phyloP scores from a whole-genome alignment of 2,888 invertebrate species.

The Rhagonycha lutea region DNA sequence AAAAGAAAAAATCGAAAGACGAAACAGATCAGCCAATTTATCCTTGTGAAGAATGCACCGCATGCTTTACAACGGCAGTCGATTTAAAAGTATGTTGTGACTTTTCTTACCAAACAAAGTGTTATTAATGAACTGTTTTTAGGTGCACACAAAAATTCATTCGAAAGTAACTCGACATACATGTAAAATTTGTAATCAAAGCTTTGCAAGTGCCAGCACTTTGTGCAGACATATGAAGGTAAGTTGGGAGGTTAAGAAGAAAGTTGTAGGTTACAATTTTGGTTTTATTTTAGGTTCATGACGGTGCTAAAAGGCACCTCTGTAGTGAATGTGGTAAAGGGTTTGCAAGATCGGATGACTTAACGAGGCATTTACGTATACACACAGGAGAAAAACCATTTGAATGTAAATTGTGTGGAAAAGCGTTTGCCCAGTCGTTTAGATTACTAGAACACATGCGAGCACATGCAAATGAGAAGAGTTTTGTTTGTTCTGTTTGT shows the following conservation, averaged over 20 bases:
- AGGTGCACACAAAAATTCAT: slow-evolving; percentile 44
- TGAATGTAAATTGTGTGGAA: slow-evolving; percentile 51
- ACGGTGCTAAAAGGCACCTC: slow-evolving; percentile 49
- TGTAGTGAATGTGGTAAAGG: slow-evolving; percentile 54
- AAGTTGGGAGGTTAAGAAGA: not conserved
- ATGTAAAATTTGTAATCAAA: slow-evolving; percentile 53
- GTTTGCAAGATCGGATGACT: slow-evolving; percentile 51
- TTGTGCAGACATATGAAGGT: slow-evolving; percentile 53
- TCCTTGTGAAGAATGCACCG: slow-evolving; percentile 52
- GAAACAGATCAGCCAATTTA: slow-evolving; percentile 53
- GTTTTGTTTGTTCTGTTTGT: slow-evolving; percentile 52
- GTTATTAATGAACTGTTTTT: slow-evolving; percentile 10
- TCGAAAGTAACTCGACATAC: slow-evolving; percentile 39
- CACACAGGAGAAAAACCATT: slow-evolving; percentile 56
- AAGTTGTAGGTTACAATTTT: not conserved
- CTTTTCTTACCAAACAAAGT: not conserved
- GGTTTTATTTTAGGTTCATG: slow-evolving; percentile 42
- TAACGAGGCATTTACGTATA: slow-evolving; percentile 50
- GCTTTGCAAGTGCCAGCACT: slow-evolving; percentile 54
- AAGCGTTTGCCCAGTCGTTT: slow-evolving; percentile 51
- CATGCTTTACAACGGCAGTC: slow-evolving; percentile 48
- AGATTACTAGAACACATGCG: slow-evolving; percentile 52
- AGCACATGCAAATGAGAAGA: slow-evolving; percentile 52
- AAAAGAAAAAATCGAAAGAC: slow-evolving; percentile 40
- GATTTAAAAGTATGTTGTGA: slow-evolving; percentile 47